Base-by-base conservation (phyloP, 2,888 invertebrate genomes). In the Pandemis corylana region DNA sequence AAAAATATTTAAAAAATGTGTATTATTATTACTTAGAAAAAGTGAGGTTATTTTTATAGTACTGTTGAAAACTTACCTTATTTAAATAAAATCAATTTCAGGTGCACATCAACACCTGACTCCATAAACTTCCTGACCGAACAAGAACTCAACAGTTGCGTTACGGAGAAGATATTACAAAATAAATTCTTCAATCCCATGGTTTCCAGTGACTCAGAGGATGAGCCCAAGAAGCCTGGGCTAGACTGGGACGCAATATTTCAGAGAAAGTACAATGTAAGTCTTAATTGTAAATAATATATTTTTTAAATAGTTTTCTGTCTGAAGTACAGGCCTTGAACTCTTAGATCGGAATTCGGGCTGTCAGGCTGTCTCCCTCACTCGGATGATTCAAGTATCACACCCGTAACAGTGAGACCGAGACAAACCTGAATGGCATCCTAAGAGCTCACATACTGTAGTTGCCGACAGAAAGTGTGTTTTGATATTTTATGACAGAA, bases 181-280 rank as follows among this genome's bases (percentile, higher is more conserved):
- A 90, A 92, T 71, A 87, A 83, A 67, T 93, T 90, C 76, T 77
- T 72, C 56, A 87, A 93, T 68, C 93, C 94, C 0, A 65, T 89
- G 12, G 72, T 86, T 4, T 88, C 89, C 6, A 90, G 89, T 70
- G 90, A 90, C 1, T 87, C 89, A 0, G 74, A 74, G 0, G 91
- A 90, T 0, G 87, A 87, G 68, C 65, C 63, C 10, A 76, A 75
- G 12, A 77, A 71, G n/a, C 87, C 42, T 0, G 59, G 49, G 36
- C 53, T 92, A 20, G 77, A 93, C 75, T 93, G 93, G 93, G 83
- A 85, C 77, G 75, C 83, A 68, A 77, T 92, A 13, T 89, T 92
- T 68, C 80, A 77, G 12, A 83, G 80, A 63, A 83, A 78, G 66
- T 77, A 80, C 71, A 75, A 72, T 77, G 90, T 89, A 44, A 72